Conservation (phyloP, 2,113 vertebrate species). For the Oncorhynchus nerka region DNA sequence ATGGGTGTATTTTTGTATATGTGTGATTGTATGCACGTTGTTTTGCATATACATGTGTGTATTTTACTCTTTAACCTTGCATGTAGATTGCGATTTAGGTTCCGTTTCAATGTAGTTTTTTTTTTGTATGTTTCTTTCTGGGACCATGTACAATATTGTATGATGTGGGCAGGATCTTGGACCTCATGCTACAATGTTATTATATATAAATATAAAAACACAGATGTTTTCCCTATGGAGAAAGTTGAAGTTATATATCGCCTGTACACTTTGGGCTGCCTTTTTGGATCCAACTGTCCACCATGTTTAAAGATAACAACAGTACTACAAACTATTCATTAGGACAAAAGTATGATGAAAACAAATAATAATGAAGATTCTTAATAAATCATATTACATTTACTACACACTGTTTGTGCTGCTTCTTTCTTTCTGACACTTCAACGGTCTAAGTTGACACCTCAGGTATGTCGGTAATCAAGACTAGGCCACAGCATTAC, state of each 20-base stretch:
- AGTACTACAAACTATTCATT: constrained; percentile 70
- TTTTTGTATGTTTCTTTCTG: constrained; percentile 62
- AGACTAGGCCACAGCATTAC: neutral
- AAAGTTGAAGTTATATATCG: constrained; percentile 86
- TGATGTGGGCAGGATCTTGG: constrained; percentile 78
- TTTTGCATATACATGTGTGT: constrained; percentile 71
- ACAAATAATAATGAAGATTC: constrained; percentile 73
- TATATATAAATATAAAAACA: constrained; percentile 77
- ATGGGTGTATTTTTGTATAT: constrained; percentile 69
- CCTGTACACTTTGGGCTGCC: constrained; percentile 83
- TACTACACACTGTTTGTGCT: constrained; percentile 59
- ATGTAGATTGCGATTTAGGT: constrained; percentile 74
- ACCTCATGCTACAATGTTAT: constrained; percentile 85
- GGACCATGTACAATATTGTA: constrained; percentile 82
- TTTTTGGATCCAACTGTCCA: constrained; percentile 81
- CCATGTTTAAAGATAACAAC: constrained; percentile 75
- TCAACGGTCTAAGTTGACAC: neutral
- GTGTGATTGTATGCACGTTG: constrained; percentile 73
- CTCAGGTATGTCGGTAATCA: neutral
- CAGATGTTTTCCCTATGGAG: constrained; percentile 88
- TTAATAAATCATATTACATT: constrained; percentile 84
- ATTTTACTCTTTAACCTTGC: constrained; percentile 64
- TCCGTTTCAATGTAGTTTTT: constrained; percentile 50
- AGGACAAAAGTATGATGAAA: constrained; percentile 63
- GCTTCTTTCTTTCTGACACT: neutral